These are phyloP conservation scores for Pterocles burchelli DNA, from an alignment of 2,113 vertebrate species.

Conservation along the genomic window DNA sequence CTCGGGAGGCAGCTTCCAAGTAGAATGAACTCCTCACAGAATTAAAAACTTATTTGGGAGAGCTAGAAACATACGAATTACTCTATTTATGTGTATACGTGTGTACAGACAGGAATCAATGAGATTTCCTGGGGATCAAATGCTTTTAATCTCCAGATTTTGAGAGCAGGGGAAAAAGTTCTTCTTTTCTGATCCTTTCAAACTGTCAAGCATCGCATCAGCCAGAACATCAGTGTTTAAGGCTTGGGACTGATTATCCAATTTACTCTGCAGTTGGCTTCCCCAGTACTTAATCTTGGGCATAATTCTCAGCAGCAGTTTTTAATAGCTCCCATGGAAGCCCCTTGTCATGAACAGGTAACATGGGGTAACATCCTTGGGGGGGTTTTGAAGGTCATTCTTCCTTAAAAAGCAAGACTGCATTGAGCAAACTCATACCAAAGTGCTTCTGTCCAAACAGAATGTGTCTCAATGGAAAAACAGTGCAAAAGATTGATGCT, in stretches of 20 bases:
- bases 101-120: neutral
- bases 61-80: neutral
- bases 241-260: neutral
- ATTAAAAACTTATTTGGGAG: neutral
- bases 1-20: neutral
- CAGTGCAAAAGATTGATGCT: neutral
- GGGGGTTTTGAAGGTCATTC: neutral
- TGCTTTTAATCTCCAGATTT: neutral
- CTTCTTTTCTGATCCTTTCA: neutral
- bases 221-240: neutral
- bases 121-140: neutral
- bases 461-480: neutral
- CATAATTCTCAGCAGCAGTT: neutral
- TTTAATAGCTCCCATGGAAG: neutral
- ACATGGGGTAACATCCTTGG: neutral
- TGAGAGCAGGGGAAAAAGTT: neutral
- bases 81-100: neutral
- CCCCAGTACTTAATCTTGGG: neutral
- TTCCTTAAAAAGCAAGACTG: neutral
- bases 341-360: neutral
- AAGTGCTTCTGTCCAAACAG: neutral
- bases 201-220: neutral
- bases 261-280: neutral
- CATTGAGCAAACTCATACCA: neutral
- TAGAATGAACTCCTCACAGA: neutral